Evolutionary conservation across 2,797 vertebrate genomes (phyloP).

Genomic region (Acanthopagrus latus): DNA sequence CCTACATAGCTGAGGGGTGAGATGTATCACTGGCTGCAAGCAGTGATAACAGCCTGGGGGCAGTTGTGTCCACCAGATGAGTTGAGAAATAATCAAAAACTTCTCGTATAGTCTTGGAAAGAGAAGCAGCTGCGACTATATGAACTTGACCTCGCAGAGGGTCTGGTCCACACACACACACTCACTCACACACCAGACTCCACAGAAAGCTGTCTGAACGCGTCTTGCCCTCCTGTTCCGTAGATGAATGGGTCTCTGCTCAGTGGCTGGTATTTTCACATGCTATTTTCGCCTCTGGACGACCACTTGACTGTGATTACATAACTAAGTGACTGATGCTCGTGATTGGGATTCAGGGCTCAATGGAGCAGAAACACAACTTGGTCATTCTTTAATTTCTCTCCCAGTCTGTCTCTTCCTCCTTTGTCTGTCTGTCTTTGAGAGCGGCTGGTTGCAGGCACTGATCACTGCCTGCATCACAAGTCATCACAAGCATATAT

Average conservation of each 20-base stretch:
- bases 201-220: constrained; percentile 23
- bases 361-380: constrained; percentile 14
- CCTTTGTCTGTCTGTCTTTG: constrained; percentile 2
- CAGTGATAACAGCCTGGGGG: constrained; percentile 1
- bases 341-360: constrained; percentile 36
- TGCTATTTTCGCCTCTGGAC: constrained; percentile 68
- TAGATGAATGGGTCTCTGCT: constrained; percentile 57
- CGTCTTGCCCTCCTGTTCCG: constrained; percentile 52
- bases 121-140: background rate
- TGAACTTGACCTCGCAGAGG: background rate
- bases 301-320: constrained; percentile 53
- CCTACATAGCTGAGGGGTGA: constrained; percentile 5
- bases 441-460: background rate
- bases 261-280: constrained; percentile 69
- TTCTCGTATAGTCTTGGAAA: background rate
- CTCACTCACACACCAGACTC: background rate
- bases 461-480: background rate
- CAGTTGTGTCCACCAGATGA: background rate
- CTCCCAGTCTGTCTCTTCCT: background rate
- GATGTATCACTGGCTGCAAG: background rate
- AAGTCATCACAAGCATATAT: background rate
- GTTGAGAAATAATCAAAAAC: background rate
- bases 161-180: background rate
- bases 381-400: constrained; percentile 17
- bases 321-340: constrained; percentile 46